Conservation (phyloP, 2,797 vertebrate genomes). For the Pipistrellus pipistrellus region DNA sequence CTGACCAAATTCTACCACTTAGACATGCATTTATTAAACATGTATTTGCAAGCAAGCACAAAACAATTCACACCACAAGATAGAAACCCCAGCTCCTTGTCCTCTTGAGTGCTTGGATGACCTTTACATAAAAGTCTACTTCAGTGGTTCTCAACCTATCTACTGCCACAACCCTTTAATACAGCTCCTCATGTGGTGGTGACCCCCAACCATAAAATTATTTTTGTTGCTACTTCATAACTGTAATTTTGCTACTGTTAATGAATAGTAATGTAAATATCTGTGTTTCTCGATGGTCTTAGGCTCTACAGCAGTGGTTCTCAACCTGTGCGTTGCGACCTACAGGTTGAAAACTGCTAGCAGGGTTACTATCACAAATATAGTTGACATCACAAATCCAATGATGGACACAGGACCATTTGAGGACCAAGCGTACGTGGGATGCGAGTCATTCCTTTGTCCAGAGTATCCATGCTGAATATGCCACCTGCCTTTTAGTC, state of each 20-base stretch:
- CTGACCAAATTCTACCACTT: not conserved
- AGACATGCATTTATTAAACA: not conserved
- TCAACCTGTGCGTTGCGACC: no score
- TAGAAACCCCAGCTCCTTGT: not conserved
- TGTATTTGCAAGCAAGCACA: not conserved
- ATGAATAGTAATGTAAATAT: no score
- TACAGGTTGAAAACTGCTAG: no score
- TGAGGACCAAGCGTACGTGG: not conserved
- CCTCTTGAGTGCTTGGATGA: not conserved
- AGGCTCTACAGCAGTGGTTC: no score
- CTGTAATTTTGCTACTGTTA: no score
- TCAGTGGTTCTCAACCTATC: no score
- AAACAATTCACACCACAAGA: not conserved
- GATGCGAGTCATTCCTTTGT: not conserved
- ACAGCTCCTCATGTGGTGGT: no score
- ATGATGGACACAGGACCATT: not conserved
- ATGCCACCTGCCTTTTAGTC: not conserved
- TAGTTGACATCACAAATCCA: not conserved
- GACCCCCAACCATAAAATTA: no score
- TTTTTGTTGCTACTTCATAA: no score
- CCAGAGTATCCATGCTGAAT: not conserved
- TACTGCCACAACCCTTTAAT: no score
- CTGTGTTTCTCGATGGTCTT: no score
- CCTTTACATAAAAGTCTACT: not conserved
- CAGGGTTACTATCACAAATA: no score